Evolutionary conservation across 2,797 vertebrate species (phyloP).

Genomic region (Nyctibius grandis): DNA sequence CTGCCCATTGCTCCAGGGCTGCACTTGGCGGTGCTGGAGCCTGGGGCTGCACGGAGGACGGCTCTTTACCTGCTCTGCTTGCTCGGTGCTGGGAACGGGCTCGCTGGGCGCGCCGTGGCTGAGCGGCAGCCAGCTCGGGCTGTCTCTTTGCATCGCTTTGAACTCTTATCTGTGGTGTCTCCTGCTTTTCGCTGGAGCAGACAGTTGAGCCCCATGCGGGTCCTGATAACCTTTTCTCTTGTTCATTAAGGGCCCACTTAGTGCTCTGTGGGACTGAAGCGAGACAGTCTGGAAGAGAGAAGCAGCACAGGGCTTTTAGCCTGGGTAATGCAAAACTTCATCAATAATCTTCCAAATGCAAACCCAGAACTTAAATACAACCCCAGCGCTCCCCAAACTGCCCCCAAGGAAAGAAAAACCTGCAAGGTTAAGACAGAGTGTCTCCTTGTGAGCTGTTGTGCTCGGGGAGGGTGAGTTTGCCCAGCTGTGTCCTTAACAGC

Average conservation of each 20-base stretch:
- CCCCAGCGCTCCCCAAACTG: not conserved
- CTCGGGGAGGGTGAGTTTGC: not conserved
- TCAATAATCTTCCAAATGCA: conserved; percentile 25
- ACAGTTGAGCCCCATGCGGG: not conserved
- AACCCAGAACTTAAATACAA: not conserved
- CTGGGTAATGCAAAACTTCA: conserved; percentile 33
- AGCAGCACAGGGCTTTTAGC: conserved; percentile 31
- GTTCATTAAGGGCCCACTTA: conserved; percentile 63
- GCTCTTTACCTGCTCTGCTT: not conserved
- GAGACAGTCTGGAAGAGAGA: conserved; percentile 43
- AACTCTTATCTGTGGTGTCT: conserved; percentile 56
- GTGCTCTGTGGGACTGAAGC: not conserved
- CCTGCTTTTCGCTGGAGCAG: conserved; percentile 9
- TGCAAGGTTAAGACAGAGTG: not conserved
- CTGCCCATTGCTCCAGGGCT: not conserved
- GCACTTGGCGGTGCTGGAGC: accelerated
- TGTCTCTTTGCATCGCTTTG: conserved; percentile 35
- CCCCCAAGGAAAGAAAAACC: not conserved
- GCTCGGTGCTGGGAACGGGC: not conserved
- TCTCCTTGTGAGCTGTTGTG: not conserved
- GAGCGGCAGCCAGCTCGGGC: not conserved
- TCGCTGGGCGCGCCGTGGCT: not conserved
- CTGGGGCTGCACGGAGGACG: accelerated
- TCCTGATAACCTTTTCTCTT: conserved; percentile 60
- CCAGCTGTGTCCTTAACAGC: not conserved